Percentiles rank a stretch among this genome's conserved stretches.
These are phyloP conservation scores for Drosophila albomicans DNA, from an alignment of 1,140 invertebrate species.

Conservation along the genomic window DNA sequence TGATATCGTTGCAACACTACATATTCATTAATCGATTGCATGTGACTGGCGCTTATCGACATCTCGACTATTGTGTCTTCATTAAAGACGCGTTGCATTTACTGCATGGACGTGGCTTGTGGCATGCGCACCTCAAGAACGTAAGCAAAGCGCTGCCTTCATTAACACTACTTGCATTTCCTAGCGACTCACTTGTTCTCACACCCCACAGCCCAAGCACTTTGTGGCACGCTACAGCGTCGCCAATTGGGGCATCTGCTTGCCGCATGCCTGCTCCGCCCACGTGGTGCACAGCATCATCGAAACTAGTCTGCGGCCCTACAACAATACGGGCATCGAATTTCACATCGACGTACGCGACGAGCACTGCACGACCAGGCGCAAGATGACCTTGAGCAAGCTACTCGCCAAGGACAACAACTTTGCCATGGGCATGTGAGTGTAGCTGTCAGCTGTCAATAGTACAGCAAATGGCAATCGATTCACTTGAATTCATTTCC, in stretches of 20 bases:
- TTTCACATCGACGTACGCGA: conserved; percentile 87
- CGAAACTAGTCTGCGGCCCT: conserved; percentile 86
- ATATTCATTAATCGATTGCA: neutral
- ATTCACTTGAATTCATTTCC: neutral
- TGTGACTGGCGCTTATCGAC: no score
- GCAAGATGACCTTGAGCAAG: conserved; percentile 75
- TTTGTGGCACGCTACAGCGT: conserved; percentile 89
- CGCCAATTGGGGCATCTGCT: conserved; percentile 89
- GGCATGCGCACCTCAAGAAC: conserved; percentile 87
- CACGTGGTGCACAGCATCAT: conserved; percentile 87
- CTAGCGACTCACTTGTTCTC: neutral
- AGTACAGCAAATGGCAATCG: neutral
- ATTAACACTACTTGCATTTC: neutral
- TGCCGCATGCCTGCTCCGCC: conserved; percentile 88
- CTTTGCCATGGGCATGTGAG: conserved; percentile 85
- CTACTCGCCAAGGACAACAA: conserved; percentile 85
- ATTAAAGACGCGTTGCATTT: conserved; percentile 86
- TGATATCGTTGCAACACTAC: no score
- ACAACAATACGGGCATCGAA: conserved; percentile 87
- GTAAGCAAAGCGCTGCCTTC: conserved; percentile 85
- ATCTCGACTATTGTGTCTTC: no score
- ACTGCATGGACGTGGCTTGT: conserved; percentile 87
- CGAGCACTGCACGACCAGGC: conserved; percentile 87
- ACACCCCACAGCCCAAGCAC: conserved; percentile 87
- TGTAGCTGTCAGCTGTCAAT: neutral